These are phyloP conservation scores for Trissolcus brochymenae DNA, from an alignment of 2,888 invertebrate species.

Conservation along the genomic window DNA sequence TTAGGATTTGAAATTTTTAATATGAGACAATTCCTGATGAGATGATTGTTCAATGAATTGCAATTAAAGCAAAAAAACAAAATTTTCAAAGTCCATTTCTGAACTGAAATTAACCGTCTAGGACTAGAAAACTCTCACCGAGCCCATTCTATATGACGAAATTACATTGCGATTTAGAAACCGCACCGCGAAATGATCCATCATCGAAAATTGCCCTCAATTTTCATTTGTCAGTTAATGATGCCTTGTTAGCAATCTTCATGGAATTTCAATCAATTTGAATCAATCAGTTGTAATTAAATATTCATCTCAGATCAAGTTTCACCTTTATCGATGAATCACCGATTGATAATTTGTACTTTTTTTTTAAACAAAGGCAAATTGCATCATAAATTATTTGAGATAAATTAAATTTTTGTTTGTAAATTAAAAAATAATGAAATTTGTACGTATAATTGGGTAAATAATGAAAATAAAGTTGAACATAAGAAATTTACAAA, in stretches of 20 bases:
- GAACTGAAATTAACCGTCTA: constrained; percentile 21
- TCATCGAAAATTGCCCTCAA: constrained; percentile 3
- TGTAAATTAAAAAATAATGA: neutral
- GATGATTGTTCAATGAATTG: constrained; percentile 10
- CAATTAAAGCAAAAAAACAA: neutral
- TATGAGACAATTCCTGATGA: neutral
- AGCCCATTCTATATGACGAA: constrained; percentile 4
- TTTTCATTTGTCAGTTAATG: constrained; percentile 12
- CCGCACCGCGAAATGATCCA: constrained; percentile 11
- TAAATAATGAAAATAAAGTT: neutral
- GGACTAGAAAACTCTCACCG: constrained; percentile 10
- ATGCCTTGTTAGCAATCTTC: no score
- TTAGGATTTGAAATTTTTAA: no score
- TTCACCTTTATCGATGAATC: no score
- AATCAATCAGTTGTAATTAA: no score
- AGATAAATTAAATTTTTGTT: neutral
- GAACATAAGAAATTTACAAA: constrained; percentile 20
- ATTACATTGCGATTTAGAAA: constrained; percentile 17
- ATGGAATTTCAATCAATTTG: no score
- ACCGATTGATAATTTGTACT: no score
- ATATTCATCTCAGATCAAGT: no score
- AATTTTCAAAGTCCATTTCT: no score
- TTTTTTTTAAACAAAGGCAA: neutral
- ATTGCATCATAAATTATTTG: neutral
- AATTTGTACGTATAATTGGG: neutral